Conservation (phyloP, 2,888 invertebrate species). For the Tetragonula carbonaria region DNA sequence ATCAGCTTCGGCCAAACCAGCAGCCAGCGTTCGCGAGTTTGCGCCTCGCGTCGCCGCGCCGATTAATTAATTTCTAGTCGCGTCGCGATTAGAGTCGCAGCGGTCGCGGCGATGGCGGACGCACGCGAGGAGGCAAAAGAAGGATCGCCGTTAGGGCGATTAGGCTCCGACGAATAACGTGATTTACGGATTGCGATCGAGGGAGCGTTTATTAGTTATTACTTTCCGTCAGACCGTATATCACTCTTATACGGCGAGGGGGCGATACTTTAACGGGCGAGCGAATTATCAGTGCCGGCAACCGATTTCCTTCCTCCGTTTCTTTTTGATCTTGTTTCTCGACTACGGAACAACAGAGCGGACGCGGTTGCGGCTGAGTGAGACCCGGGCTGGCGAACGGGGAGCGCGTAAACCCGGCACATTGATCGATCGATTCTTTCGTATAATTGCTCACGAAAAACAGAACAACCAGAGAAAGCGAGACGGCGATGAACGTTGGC, state of each 20-base stretch:
- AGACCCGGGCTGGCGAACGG: not conserved
- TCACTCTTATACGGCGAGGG: conserved; percentile 29
- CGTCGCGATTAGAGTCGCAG: not conserved
- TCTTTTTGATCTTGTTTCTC: conserved; percentile 31
- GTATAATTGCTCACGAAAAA: conserved; percentile 65
- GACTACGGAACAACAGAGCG: conserved; percentile 15
- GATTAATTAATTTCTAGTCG: conserved; percentile 35
- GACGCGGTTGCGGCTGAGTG: not conserved
- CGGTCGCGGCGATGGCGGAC: not conserved
- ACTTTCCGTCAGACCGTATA: conserved; percentile 57
- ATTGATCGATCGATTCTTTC: conserved; percentile 66
- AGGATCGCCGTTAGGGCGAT: conserved; percentile 39
- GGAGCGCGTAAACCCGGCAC: conserved; percentile 7
- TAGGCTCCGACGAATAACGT: conserved; percentile 51
- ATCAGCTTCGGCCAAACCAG: conserved; percentile 48
- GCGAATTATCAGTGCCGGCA: conserved; percentile 47
- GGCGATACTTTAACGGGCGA: conserved; percentile 45
- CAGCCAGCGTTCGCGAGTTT: conserved; percentile 44
- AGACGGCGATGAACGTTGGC: conserved; percentile 24
- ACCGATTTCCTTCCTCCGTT: conserved; percentile 11
- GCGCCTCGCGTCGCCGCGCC: conserved; percentile 6
- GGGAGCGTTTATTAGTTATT: conserved; percentile 39
- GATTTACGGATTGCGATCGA: conserved; percentile 60
- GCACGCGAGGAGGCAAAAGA: not conserved
- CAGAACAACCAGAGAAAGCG: conserved; percentile 12